Base-by-base conservation (phyloP, 2,797 vertebrate genomes). In the Dermochelys coriacea region DNA sequence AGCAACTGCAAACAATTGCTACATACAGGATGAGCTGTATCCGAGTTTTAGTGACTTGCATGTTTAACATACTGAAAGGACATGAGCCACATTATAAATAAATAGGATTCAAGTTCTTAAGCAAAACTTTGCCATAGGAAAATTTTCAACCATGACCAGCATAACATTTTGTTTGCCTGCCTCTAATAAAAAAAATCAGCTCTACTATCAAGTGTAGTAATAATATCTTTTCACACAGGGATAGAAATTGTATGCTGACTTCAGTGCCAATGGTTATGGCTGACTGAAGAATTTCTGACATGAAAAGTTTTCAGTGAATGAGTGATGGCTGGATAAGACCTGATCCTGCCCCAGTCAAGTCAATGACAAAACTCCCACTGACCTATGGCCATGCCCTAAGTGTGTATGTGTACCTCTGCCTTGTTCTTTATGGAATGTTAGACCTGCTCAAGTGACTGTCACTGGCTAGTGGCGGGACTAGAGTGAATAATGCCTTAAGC, bases 71-170 rank as follows among this genome's bases (percentile, higher is more conserved):
- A 57, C 49, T 64, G 37, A 89, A 90, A 25, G 14, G 5, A 1
- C 84, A 83, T 80, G 51, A 82, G 81, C 75, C 64, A 59, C 61
- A 84, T 90, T 15, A 55, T 29, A 16, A 27, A 84, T 94, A 89
- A 86, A 6, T 52, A 94, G 50, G 57, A 80, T 87, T 77, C 75
- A 75, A 84, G 9, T 75, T 90, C 80, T 21, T 37, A 57, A 86
- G 71, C n/a, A 31, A 77, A 94, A 90, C 31, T 91, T 89, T 77
- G 87, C 41, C 79, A 47, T 3, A 91, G 82, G 86, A 90, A 94
- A 85, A 90, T 85, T 80, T 92, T 91, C n/a, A 21, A 47, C 90
- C 1, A 29, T 45, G 8, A 81, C 37, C 25, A 81, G 52, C 27
- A 0, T 23, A 74, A 27, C 49, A 75, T 91, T 91, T 89, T 87